Evolutionary conservation across 2,797 vertebrate species (phyloP).

Genomic region (Anniella stebbinsi): DNA sequence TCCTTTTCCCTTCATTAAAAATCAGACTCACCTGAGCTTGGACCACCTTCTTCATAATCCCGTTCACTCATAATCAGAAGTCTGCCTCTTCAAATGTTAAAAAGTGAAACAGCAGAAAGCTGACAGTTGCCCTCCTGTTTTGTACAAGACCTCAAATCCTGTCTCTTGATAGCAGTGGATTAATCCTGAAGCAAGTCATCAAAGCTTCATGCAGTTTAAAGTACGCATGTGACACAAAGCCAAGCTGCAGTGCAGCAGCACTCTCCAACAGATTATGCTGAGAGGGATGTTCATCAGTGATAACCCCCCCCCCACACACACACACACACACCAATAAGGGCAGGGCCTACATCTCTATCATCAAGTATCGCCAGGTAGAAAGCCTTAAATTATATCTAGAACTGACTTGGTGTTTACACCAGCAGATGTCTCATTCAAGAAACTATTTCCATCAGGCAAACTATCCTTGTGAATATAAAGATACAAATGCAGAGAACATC

Average conservation of each 20-base stretch:
- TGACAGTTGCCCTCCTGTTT: constrained; percentile 61
- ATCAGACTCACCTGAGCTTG: constrained; percentile 70
- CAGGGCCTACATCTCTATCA: constrained; percentile 32
- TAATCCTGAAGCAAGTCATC: constrained; percentile 73
- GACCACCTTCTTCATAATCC: constrained; percentile 68
- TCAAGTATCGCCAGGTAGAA: background rate
- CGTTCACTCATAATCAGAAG: constrained; percentile 65
- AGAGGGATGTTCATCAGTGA: constrained; percentile 59
- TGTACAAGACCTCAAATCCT: constrained; percentile 72
- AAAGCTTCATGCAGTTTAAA: constrained; percentile 60
- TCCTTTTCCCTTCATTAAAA: constrained; percentile 21
- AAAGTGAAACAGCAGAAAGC: constrained; percentile 47
- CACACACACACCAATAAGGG: constrained; percentile 42
- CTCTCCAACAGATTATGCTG: constrained; percentile 57
- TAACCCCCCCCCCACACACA: constrained; percentile 48
- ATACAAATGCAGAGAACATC: background rate
- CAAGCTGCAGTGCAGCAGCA: constrained; percentile 53
- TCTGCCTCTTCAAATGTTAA: constrained; percentile 45
- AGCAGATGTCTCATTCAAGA: constrained; percentile 36
- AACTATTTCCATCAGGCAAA: constrained; percentile 31
- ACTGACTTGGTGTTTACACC: constrained; percentile 18
- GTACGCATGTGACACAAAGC: constrained; percentile 60
- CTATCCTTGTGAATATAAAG: background rate
- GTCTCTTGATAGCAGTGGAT: constrained; percentile 67
- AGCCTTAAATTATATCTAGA: constrained; percentile 26